These are phyloP conservation scores for Oikopleura albicans DNA, from an alignment of 23 tunicate genomes.

Conservation along the genomic window DNA sequence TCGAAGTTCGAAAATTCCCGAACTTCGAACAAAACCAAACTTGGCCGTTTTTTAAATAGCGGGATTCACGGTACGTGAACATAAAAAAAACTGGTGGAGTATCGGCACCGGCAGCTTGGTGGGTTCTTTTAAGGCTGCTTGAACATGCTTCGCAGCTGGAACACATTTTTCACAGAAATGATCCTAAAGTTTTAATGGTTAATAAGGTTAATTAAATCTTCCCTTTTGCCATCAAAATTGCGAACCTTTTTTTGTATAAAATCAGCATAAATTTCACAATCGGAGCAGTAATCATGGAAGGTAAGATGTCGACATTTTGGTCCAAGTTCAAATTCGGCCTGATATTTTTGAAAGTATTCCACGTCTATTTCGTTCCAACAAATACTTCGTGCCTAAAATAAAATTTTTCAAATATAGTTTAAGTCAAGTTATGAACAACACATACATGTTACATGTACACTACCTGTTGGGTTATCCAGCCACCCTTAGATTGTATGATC, in stretches of 20 bases:
- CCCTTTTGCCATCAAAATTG: neutral
- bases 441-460: no score
- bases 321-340: neutral
- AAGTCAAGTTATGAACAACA: no score
- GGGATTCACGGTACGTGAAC: no score
- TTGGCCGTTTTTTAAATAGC: no score
- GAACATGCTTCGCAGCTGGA: constrained; percentile 3
- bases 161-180: constrained; percentile 8
- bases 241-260: neutral
- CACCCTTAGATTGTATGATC: no score
- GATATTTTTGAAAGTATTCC: constrained; percentile 7
- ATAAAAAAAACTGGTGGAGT: no score
- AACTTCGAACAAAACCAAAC: no score
- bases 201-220: neutral
- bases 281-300: neutral
- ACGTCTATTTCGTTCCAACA: neutral
- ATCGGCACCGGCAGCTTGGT: neutral
- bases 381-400: neutral
- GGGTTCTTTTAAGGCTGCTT: neutral
- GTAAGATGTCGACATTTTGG: constrained; percentile 5
- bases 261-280: neutral
- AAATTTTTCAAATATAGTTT: no score
- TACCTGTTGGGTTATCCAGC: no score
- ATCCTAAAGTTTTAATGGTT: no score
- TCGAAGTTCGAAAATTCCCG: no score